A percentile compares a stretch with the other conserved stretches of the same genome.
phyloP scores from a whole-genome alignment of 1,140 invertebrate genomes.

The Leguminivora glycinivorella region DNA sequence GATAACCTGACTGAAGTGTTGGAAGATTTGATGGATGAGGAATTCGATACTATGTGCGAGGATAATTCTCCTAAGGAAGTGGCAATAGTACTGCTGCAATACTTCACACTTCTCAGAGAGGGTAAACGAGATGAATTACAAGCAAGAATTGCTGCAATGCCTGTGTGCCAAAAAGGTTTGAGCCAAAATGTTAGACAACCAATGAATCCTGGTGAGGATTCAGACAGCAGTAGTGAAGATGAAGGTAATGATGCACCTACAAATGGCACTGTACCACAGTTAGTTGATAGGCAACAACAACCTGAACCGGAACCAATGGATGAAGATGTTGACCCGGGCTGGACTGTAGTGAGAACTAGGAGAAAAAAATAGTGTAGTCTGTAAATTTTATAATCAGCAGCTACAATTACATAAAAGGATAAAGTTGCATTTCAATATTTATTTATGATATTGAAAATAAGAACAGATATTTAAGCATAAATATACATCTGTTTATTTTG shows the following conservation, averaged over 20 bases:
- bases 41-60: conserved; percentile 83
- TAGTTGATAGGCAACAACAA: neutral
- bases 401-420: no score
- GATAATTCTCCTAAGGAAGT: conserved; percentile 81
- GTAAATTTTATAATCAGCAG: no score
- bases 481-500: no score
- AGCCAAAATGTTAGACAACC: conserved; percentile 49
- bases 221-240: conserved; percentile 32
- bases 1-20: conserved; percentile 81
- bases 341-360: conserved; percentile 70
- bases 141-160: conserved; percentile 62
- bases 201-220: conserved; percentile 62
- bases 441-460: neutral
- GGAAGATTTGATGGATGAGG: conserved; percentile 83
- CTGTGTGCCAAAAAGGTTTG: conserved; percentile 68
- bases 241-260: neutral
- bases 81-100: conserved; percentile 56
- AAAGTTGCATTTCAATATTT: neutral
- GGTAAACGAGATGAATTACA: conserved; percentile 63
- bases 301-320: conserved; percentile 35
- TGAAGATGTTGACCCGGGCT: conserved; percentile 72
- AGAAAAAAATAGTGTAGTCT: conserved; percentile 49
- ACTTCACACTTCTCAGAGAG: conserved; percentile 58
- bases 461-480: no score
- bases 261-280: neutral